phyloP scores from a whole-genome alignment of 2,113 vertebrate genomes.

The Menura novaehollandiae region DNA sequence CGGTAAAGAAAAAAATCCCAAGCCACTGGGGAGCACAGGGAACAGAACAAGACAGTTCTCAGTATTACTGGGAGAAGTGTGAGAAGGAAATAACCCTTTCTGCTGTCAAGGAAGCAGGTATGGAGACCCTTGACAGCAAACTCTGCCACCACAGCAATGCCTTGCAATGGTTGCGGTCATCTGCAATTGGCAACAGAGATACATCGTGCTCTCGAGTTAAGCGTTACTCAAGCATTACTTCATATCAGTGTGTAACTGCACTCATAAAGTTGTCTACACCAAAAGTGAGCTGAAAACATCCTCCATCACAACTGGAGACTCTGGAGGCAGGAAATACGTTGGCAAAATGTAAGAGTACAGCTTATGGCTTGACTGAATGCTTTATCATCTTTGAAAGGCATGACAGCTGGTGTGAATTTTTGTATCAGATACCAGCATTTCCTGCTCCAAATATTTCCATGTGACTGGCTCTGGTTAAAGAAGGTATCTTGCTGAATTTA shows the following conservation, averaged over 20 bases:
- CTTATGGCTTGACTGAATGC: background rate
- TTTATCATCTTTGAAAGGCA: constrained; percentile 31
- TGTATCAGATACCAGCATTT: constrained; percentile 19
- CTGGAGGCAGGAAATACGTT: background rate
- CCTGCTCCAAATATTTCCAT: constrained; percentile 36
- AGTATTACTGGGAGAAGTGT: background rate
- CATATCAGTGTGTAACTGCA: background rate
- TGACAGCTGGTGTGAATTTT: constrained; percentile 22
- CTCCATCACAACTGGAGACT: fast-evolving
- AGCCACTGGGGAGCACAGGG: background rate
- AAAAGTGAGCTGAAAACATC: background rate
- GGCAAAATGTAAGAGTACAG: background rate
- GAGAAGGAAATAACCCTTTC: background rate
- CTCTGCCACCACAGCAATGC: background rate
- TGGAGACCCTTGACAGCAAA: background rate
- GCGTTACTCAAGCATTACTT: background rate
- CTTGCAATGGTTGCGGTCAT: background rate
- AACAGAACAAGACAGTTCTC: background rate
- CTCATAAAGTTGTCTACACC: background rate
- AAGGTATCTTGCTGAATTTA: constrained; percentile 60
- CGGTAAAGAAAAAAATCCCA: background rate
- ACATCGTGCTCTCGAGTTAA: background rate
- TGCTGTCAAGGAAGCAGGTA: background rate
- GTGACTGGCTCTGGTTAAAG: constrained; percentile 50
- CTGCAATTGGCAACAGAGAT: background rate